Conservation (phyloP, 2,113 vertebrate species). For the Varanus salvator region DNA sequence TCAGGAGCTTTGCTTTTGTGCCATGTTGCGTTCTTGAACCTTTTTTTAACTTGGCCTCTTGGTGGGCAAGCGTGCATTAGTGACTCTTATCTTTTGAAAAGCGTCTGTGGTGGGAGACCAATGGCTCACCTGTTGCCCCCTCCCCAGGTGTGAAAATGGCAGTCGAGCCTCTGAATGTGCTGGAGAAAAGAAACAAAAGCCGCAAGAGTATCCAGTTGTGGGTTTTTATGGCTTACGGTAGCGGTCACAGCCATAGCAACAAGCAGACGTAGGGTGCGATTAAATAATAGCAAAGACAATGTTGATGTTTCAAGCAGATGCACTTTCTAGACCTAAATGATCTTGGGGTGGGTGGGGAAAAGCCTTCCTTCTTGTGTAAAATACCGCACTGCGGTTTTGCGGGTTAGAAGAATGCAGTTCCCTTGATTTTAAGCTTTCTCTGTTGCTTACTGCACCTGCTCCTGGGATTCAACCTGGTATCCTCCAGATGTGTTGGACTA, state of each 20-base stretch:
- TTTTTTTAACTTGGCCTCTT: slow-evolving; percentile 47
- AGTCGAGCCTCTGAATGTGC: slow-evolving; percentile 25
- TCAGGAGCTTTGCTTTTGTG: slow-evolving; percentile 72
- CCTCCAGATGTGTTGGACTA: too few relatives aligned
- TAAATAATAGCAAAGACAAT: background rate
- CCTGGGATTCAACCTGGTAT: too few relatives aligned
- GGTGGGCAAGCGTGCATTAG: slow-evolving; percentile 34
- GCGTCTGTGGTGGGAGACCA: slow-evolving; percentile 36
- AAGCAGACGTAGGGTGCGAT: slow-evolving; percentile 7
- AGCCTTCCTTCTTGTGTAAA: slow-evolving; percentile 13
- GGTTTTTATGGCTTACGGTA: slow-evolving; percentile 30
- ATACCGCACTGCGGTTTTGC: background rate
- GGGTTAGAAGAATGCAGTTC: too few relatives aligned
- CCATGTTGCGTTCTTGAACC: slow-evolving; percentile 39
- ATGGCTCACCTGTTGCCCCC: background rate
- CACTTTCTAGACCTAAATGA: background rate
- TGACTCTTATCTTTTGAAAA: slow-evolving; percentile 43
- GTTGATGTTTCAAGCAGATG: slow-evolving; percentile 23
- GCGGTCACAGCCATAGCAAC: background rate
- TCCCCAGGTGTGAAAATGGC: slow-evolving; percentile 13
- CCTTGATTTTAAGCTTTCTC: background rate
- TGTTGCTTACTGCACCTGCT: background rate
- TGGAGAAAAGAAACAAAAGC: background rate
- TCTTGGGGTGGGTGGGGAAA: slow-evolving; percentile 23
- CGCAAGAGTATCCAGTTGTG: background rate